phyloP scores from a whole-genome alignment of 2,888 invertebrate genomes.

The Anoplius nigerrimus region DNA sequence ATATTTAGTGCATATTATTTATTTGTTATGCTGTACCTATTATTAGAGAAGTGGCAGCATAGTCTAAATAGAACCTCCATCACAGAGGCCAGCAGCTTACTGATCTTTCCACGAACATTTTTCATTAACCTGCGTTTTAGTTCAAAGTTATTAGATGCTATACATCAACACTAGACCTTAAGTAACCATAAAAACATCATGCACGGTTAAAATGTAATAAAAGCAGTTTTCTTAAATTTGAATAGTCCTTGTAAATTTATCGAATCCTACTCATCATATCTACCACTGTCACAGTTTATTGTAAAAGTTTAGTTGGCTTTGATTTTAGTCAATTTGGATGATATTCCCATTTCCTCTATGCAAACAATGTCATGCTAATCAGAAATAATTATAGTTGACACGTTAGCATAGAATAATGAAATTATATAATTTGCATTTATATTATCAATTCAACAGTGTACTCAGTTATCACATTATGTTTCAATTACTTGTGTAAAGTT shows the following conservation, averaged over 20 bases:
- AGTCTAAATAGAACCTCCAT: conserved; percentile 83
- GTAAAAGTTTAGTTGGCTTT: too few species aligned
- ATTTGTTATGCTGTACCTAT: conserved; percentile 78
- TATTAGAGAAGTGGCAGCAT: conserved; percentile 82
- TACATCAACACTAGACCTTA: conserved; percentile 44
- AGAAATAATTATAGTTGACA: too few species aligned
- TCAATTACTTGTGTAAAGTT: too few species aligned
- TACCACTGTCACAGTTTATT: not conserved
- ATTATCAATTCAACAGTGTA: too few species aligned
- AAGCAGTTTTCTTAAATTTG: conserved; percentile 35
- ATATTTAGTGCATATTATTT: conserved; percentile 64
- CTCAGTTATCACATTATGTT: too few species aligned
- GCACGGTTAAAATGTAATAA: conserved; percentile 48
- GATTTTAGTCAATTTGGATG: too few species aligned
- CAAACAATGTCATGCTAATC: conserved; percentile 2
- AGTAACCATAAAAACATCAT: conserved; percentile 50
- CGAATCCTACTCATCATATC: not conserved
- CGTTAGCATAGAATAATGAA: too few species aligned
- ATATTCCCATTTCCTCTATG: not conserved
- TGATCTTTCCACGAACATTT: conserved; percentile 82
- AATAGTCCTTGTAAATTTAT: conserved; percentile 7
- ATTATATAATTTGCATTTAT: too few species aligned
- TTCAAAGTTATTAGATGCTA: conserved; percentile 67
- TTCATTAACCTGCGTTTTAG: conserved; percentile 78
- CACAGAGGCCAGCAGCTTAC: conserved; percentile 83